A percentile compares a stretch with the other conserved stretches of the same genome.
phyloP scores from a whole-genome alignment of 2,888 invertebrate species.

The Megamerina dolium region DNA sequence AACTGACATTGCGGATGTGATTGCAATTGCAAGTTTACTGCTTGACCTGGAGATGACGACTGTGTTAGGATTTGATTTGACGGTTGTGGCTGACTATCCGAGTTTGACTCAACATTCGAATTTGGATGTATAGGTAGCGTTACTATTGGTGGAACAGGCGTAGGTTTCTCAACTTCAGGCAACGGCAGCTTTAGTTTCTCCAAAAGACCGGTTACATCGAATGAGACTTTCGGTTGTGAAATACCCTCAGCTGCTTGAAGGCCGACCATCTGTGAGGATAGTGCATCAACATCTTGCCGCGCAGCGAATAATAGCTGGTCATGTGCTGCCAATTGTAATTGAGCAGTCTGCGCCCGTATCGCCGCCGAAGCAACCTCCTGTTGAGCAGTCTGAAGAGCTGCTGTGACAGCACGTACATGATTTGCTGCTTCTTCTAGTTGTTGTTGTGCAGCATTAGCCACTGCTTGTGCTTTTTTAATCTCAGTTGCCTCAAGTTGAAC shows the following conservation, averaged over 20 bases:
- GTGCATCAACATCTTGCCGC: constrained; percentile 46
- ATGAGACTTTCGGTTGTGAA: constrained; percentile 31
- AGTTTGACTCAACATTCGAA: too few relatives aligned
- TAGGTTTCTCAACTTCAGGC: constrained; percentile 34
- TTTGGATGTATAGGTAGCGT: constrained; percentile 12
- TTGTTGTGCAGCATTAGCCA: constrained; percentile 43
- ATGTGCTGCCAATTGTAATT: constrained; percentile 47
- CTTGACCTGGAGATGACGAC: too few relatives aligned
- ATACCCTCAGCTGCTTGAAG: constrained; percentile 46
- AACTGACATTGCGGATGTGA: too few relatives aligned
- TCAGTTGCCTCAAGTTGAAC: constrained; percentile 48
- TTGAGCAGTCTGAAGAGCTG: constrained; percentile 44
- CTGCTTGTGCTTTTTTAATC: constrained; percentile 43
- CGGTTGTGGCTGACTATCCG: too few relatives aligned
- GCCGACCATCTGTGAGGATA: constrained; percentile 48
- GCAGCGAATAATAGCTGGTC: constrained; percentile 49
- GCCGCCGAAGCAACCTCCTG: constrained; percentile 47
- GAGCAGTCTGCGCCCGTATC: constrained; percentile 47
- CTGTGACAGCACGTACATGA: constrained; percentile 44
- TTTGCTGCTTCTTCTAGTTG: constrained; percentile 45
- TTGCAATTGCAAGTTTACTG: too few relatives aligned
- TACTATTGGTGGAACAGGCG: constrained; percentile 37
- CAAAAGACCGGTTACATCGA: constrained; percentile 37
- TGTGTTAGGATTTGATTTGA: too few relatives aligned
- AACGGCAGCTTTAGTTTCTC: constrained; percentile 39